Percentiles rank a stretch among this genome's conserved stretches.
These are phyloP conservation scores for Hypercompe scribonia DNA, from an alignment of 2,888 invertebrate species.

Conservation along the genomic window DNA sequence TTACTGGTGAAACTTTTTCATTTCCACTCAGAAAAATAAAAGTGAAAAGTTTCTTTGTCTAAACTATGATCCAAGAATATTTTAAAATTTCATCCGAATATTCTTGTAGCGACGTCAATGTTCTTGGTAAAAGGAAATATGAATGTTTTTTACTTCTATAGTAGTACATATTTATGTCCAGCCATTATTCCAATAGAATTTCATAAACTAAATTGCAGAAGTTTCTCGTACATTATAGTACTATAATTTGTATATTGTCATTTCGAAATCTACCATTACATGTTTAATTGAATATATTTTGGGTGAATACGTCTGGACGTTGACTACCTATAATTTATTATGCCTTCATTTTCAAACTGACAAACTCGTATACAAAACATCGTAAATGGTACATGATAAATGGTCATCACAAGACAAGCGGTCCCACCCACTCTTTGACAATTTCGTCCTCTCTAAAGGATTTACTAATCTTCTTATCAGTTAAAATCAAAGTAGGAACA, in stretches of 20 bases:
- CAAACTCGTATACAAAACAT: neutral
- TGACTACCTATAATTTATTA: neutral
- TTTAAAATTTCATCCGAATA: conserved; percentile 34
- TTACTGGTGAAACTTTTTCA: conserved; percentile 61
- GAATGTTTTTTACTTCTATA: no score
- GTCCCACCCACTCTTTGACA: neutral
- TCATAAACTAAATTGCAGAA: neutral
- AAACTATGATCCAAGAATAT: conserved; percentile 53
- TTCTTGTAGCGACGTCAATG: conserved; percentile 28
- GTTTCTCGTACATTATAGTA: neutral
- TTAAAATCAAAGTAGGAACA: neutral
- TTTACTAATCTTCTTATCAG: neutral
- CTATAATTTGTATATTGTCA: neutral
- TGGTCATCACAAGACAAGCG: neutral
- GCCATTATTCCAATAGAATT: no score
- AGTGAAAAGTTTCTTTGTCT: conserved; percentile 50
- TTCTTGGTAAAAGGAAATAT: neutral
- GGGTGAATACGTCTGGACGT: neutral
- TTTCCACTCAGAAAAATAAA: conserved; percentile 61
- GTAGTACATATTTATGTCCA: no score
- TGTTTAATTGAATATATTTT: neutral
- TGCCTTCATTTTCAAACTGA: neutral
- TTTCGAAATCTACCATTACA: neutral
- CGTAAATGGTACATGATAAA: neutral
- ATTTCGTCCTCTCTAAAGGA: neutral